These are phyloP conservation scores for Delphinus delphis DNA, from an alignment of 2,113 vertebrate species.

Conservation along the genomic window DNA sequence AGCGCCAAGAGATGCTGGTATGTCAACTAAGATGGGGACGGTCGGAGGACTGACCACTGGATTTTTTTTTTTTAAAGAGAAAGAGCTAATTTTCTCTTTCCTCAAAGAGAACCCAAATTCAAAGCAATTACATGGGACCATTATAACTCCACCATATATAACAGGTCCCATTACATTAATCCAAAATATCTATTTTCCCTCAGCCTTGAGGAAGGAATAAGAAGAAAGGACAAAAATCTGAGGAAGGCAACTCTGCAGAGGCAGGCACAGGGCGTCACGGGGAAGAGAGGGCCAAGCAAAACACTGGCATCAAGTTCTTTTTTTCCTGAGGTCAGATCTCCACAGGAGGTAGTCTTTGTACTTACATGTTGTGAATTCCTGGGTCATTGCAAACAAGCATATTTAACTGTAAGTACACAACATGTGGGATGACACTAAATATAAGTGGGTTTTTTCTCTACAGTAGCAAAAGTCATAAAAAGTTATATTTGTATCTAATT, in stretches of 20 bases:
- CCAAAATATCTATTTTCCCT: conserved; percentile 3
- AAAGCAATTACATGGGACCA: neutral
- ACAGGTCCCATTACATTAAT: neutral
- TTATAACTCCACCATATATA: neutral
- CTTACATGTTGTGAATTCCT: neutral
- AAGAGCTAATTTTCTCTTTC: neutral
- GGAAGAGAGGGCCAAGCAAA: no score
- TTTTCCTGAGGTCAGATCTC: neutral
- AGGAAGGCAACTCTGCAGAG: neutral
- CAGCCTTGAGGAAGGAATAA: neutral
- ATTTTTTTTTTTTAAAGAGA: neutral
- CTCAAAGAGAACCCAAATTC: neutral
- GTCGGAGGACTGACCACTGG: neutral
- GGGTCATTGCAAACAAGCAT: neutral
- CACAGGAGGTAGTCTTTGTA: neutral
- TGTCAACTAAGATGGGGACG: neutral
- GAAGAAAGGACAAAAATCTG: neutral
- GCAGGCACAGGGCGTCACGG: neutral
- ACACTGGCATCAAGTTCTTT: neutral
- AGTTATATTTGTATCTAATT: neutral
- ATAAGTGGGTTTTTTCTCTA: neutral
- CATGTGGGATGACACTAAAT: neutral
- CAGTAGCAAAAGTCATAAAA: neutral
- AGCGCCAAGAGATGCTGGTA: neutral
- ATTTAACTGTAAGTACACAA: neutral